Conservation (phyloP, 2,888 invertebrate species). For the Epinotia nisella region DNA sequence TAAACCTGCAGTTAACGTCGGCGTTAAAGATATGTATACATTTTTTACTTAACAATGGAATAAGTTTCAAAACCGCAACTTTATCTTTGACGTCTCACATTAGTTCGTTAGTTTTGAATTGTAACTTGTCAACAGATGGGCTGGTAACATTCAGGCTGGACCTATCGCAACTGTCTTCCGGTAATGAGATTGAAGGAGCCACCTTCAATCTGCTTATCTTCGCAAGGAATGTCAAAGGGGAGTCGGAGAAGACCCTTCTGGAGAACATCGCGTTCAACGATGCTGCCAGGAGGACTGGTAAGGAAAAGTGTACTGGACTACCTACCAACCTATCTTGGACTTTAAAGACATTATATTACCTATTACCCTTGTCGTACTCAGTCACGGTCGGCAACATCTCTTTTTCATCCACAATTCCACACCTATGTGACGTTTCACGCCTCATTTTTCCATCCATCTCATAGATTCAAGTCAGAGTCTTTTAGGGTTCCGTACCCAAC, state of each 20-base stretch:
- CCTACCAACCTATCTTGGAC: too few relatives aligned
- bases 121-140: constrained; percentile 67
- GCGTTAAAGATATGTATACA: neutral
- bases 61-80: too few relatives aligned
- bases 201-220: constrained; percentile 91
- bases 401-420: neutral
- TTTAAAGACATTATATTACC: too few relatives aligned
- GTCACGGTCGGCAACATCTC: neutral
- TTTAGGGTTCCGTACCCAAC: too few relatives aligned
- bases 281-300: constrained; percentile 93
- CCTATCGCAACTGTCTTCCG: constrained; percentile 85
- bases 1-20: neutral
- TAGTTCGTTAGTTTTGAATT: neutral
- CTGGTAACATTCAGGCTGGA: constrained; percentile 81
- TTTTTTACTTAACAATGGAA: neutral
- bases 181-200: constrained; percentile 73
- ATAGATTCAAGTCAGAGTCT: too few relatives aligned
- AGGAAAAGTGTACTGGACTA: constrained; percentile 46
- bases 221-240: constrained; percentile 93
- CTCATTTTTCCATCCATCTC: too few relatives aligned
- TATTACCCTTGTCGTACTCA: neutral
- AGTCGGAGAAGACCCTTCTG: constrained; percentile 91
- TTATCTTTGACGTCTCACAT: too few relatives aligned
- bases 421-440: too few relatives aligned
- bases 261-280: constrained; percentile 95